Evolutionary conservation across 2,888 invertebrate species (phyloP), one percentile per base, ranked within the genome.

Genomic region (Drosophila kanekoi): DNA sequence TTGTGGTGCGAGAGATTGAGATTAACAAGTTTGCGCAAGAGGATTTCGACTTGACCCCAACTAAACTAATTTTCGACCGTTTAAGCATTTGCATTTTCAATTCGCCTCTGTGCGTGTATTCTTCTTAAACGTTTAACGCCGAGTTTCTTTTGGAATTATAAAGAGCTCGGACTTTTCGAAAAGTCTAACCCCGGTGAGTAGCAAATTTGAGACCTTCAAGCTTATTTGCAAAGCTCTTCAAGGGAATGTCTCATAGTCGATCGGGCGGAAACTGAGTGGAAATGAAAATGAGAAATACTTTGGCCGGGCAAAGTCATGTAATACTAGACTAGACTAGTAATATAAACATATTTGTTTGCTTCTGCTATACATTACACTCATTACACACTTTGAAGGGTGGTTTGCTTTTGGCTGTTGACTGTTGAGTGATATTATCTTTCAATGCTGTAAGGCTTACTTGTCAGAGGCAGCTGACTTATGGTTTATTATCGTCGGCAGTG

Each of bases 401-500:
- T 59, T 33, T 32, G 51, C 28, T 13, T 28, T 3, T 23, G 18
- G 33, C 16, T 41, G 23, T 13, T 16, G 14, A 8, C 8, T 23
- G 23, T 8, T 28, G 28, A 2, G 1, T 5, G 16, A 9, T 49
- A 59, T 68, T 40, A 59, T 23, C n/a, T 68, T 58, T 37, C 66
- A 11, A 14, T 16, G 58, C n/a, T 61, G 20, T 43, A n/a, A 18
- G 41, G 32, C 20, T 41, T 8, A n/a, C 16, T 20, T 38, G 64
- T 33, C 45, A 40, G n/a, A 5, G 16, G 37, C 61, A 28, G 47
- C 54, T 52, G 44, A 14, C 18, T 20, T 33, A 20, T 45, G 47
- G 35, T 48, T 49, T 40, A 23, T 38, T 44, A 58, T 57, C 63
- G 18, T n/a, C n/a, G 23, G 20, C 68, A 52, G 41, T 44, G 49